Evolutionary conservation across 1,140 invertebrate species (phyloP).

Genomic region (Lasioglossum baleicum): DNA sequence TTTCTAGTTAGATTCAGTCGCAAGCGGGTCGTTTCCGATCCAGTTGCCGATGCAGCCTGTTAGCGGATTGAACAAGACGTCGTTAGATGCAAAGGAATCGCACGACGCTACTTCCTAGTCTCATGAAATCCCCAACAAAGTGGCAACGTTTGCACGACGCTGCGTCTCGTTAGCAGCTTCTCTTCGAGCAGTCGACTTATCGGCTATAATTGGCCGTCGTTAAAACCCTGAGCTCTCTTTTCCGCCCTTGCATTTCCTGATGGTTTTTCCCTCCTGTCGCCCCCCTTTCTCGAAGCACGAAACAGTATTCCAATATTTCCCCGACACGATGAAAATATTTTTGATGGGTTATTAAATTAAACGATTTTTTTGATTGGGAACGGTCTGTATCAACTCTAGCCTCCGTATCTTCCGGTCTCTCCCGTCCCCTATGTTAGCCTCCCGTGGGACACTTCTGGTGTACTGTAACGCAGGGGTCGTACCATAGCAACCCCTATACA

Average conservation of each 20-base stretch:
- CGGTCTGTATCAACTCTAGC: constrained; percentile 37
- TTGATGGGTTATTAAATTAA: constrained; percentile 77
- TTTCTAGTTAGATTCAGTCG: too few species aligned
- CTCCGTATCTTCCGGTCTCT: constrained; percentile 4
- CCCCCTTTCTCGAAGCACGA: not conserved
- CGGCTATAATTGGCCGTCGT: constrained; percentile 70
- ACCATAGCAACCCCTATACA: constrained; percentile 75
- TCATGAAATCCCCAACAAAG: constrained; percentile 28
- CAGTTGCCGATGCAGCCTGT: not conserved
- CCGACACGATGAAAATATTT: constrained; percentile 62
- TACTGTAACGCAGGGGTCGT: constrained; percentile 71
- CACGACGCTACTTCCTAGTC: not conserved
- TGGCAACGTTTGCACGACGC: constrained; percentile 1
- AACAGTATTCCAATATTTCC: constrained; percentile 18
- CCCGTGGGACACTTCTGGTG: constrained; percentile 75
- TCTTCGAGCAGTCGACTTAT: constrained; percentile 58
- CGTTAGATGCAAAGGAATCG: not conserved
- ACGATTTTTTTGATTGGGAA: constrained; percentile 71
- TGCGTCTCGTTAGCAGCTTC: constrained; percentile 60
- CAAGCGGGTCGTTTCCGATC: too few species aligned
- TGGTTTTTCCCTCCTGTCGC: not conserved
- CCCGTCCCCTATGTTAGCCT: constrained; percentile 35
- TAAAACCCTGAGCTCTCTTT: constrained; percentile 59
- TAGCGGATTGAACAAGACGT: not conserved
- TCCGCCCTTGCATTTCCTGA: not conserved